Evolutionary conservation across 1,140 invertebrate genomes (phyloP).

Genomic region (Drosophila insularis): DNA sequence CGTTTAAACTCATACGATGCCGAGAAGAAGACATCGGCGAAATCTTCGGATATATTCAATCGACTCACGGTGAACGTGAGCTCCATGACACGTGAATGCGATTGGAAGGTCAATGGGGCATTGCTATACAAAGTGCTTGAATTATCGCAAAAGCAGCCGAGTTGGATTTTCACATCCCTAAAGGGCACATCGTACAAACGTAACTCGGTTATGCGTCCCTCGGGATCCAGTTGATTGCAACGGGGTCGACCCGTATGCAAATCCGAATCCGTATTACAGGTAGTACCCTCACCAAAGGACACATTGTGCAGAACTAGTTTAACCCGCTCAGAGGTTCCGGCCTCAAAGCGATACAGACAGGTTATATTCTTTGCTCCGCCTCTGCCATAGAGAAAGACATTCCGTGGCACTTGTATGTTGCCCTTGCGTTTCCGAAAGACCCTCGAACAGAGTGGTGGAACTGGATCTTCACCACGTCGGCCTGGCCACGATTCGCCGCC

Average conservation of each 20-base stretch:
- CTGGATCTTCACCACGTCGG: constrained; percentile 85
- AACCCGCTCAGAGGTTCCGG: constrained; percentile 85
- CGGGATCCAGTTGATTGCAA: constrained; percentile 83
- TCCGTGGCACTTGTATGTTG: constrained; percentile 83
- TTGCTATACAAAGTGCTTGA: constrained; percentile 83
- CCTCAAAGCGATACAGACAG: constrained; percentile 89
- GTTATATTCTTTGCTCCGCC: constrained; percentile 89
- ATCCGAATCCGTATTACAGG: constrained; percentile 88
- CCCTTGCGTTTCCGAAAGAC: constrained; percentile 82
- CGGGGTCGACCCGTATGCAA: constrained; percentile 86
- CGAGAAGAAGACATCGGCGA: constrained; percentile 87
- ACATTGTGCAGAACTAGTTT: constrained; percentile 88
- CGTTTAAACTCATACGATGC: constrained; percentile 87
- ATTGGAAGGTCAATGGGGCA: constrained; percentile 86
- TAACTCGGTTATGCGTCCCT: constrained; percentile 84
- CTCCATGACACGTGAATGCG: constrained; percentile 86
- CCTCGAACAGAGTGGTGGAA: constrained; percentile 84
- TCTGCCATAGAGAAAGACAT: constrained; percentile 90
- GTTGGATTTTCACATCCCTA: constrained; percentile 85
- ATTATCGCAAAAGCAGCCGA: constrained; percentile 88
- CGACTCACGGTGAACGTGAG: constrained; percentile 86
- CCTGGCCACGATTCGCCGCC: constrained; percentile 87
- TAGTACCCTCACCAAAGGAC: constrained; percentile 86
- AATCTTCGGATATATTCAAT: constrained; percentile 88
- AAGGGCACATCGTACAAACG: constrained; percentile 87